Conservation (phyloP, 2,888 invertebrate genomes). For the Stegophylla sp. region DNA sequence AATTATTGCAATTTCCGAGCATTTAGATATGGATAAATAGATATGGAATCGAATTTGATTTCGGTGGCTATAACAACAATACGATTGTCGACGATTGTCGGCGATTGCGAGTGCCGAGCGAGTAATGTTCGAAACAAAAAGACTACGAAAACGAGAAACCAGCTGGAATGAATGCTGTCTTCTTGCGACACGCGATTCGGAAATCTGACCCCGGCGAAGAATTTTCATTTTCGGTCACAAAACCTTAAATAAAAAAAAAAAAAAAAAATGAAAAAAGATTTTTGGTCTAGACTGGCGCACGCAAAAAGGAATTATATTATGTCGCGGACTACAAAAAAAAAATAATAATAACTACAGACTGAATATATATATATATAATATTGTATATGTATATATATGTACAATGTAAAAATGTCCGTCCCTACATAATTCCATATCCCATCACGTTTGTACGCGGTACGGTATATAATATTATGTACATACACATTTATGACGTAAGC, state of each 20-base stretch:
- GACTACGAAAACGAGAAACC: conserved; percentile 11
- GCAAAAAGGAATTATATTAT: conserved; percentile 53
- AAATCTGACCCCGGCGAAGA: conserved; percentile 41
- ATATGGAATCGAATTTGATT: not conserved
- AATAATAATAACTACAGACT: conserved; percentile 43
- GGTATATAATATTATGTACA: not conserved
- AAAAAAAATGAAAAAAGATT: no score
- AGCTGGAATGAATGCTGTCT: conserved; percentile 8
- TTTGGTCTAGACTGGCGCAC: conserved; percentile 49
- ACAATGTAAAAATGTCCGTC: conserved; percentile 47
- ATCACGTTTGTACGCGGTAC: not conserved
- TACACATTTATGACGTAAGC: conserved; percentile 42
- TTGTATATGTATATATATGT: conserved; percentile 43
- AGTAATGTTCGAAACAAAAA: conserved; percentile 26
- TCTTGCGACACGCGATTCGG: conserved; percentile 25
- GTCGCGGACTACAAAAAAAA: conserved; percentile 46
- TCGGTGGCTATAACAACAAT: no score
- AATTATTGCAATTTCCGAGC: not conserved
- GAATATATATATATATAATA: conserved; percentile 36
- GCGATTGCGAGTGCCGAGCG: not conserved
- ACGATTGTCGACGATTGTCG: not conserved
- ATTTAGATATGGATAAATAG: not conserved
- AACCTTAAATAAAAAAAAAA: conserved; percentile 31
- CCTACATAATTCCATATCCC: conserved; percentile 47
- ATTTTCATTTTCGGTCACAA: conserved; percentile 50